Evolutionary conservation across 2,888 invertebrate genomes (phyloP).

Genomic region (Agrochola lota): DNA sequence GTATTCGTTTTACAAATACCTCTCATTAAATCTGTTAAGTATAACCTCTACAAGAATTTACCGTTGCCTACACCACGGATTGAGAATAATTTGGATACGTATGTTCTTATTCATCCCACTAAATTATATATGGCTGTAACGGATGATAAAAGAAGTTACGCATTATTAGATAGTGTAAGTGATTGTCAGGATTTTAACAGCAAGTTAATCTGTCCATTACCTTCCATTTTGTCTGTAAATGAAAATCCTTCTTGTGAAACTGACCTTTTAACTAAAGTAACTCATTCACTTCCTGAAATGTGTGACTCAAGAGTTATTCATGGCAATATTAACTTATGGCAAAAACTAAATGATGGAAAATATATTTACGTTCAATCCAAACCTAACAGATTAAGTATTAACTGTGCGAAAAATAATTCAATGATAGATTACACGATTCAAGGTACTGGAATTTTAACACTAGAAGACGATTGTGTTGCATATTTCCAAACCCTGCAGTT

Average conservation of each 20-base stretch:
- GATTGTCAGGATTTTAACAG: constrained; percentile 39
- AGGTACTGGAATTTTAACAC: constrained; percentile 29
- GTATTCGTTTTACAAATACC: constrained; percentile 47
- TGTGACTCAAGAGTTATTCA: constrained; percentile 37
- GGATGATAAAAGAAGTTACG: constrained; percentile 25
- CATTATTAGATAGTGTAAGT: constrained; percentile 33
- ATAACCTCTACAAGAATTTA: constrained; percentile 43
- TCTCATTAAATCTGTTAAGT: constrained; percentile 20
- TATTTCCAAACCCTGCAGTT: constrained; percentile 39
- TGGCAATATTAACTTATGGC: constrained; percentile 45
- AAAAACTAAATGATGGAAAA: constrained; percentile 46
- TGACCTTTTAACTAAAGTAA: constrained; percentile 25
- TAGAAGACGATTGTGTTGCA: constrained; percentile 35
- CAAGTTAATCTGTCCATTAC: constrained; percentile 36
- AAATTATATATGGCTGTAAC: constrained; percentile 37
- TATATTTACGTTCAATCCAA: constrained; percentile 53
- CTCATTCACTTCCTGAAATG: constrained; percentile 15
- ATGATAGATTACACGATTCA: constrained; percentile 19
- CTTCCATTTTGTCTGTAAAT: constrained; percentile 27
- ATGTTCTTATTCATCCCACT: constrained; percentile 48
- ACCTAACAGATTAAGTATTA: constrained; percentile 29
- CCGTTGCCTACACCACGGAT: constrained; percentile 29
- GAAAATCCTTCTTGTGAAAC: constrained; percentile 40
- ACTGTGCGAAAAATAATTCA: constrained; percentile 13
- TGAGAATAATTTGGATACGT: constrained; percentile 9